Percentiles rank a stretch among this genome's conserved stretches.
Evolutionary conservation across 2,888 invertebrate genomes (phyloP).

Genomic region (Barypeithes pellucidus): DNA sequence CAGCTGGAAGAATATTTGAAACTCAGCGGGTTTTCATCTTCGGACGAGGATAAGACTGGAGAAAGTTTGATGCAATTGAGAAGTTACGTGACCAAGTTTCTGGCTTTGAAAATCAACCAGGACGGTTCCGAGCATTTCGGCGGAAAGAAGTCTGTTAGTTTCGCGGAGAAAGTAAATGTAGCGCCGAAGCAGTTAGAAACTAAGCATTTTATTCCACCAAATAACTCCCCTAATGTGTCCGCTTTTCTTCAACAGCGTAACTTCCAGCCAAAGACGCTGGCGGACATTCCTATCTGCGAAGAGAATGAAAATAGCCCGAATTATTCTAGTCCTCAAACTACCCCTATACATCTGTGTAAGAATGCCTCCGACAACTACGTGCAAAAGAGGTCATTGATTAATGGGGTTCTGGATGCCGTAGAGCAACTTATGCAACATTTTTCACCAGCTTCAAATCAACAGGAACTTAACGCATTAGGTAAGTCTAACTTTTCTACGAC

Average conservation of each 20-base stretch:
- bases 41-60: slow-evolving; percentile 78
- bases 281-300: slow-evolving; percentile 77
- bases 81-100: slow-evolving; percentile 81
- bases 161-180: slow-evolving; percentile 77
- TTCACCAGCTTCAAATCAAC: slow-evolving; percentile 77
- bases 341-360: slow-evolving; percentile 62
- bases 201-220: slow-evolving; percentile 75
- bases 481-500: slow-evolving; percentile 3
- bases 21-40: slow-evolving; percentile 80
- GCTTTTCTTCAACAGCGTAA: slow-evolving; percentile 73
- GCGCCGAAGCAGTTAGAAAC: slow-evolving; percentile 73
- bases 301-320: slow-evolving; percentile 77
- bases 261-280: slow-evolving; percentile 71
- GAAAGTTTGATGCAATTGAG: slow-evolving; percentile 81
- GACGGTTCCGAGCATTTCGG: slow-evolving; percentile 77
- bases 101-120: slow-evolving; percentile 81
- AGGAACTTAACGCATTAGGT: slow-evolving; percentile 73
- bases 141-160: slow-evolving; percentile 83
- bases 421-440: slow-evolving; percentile 84
- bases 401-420: slow-evolving; percentile 82
- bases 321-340: slow-evolving; percentile 73
- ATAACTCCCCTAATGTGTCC: slow-evolving; percentile 84
- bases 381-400: slow-evolving; percentile 81
- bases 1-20: slow-evolving; percentile 82
- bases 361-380: slow-evolving; percentile 70